These are phyloP conservation scores for Poliocrania exsul DNA, from an alignment of 2,797 vertebrate species.

Conservation along the genomic window DNA sequence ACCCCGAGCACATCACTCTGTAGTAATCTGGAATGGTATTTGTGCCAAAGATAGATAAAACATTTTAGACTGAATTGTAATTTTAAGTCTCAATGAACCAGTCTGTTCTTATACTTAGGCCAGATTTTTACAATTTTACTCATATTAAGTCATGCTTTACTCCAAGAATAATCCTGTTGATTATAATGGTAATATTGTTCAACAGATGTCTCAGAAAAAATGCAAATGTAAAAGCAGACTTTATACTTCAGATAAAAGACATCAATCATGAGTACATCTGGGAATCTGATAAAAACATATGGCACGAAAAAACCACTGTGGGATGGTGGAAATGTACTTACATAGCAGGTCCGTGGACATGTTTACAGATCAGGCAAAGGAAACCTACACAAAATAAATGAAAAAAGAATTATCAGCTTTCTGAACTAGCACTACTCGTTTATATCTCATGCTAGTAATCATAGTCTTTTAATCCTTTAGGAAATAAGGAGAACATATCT, in stretches of 20 bases:
- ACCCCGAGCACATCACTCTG: background rate
- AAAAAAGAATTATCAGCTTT: constrained; percentile 32
- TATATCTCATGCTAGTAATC: background rate
- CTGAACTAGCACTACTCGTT: background rate
- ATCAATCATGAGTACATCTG: constrained; percentile 51
- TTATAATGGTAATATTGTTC: constrained; percentile 60
- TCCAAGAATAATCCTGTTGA: constrained; percentile 49
- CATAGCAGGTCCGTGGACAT: constrained; percentile 68
- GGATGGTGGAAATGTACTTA: constrained; percentile 65
- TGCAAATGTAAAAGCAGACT: constrained; percentile 44
- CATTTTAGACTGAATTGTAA: constrained; percentile 6
- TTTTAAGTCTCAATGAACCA: constrained; percentile 50
- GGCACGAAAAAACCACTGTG: constrained; percentile 35
- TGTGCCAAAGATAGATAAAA: constrained; percentile 46
- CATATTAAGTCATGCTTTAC: constrained; percentile 47
- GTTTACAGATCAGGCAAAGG: constrained; percentile 51
- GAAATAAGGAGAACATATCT: background rate
- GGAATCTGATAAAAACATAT: constrained; percentile 39
- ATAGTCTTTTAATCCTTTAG: background rate
- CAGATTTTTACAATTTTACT: constrained; percentile 63
- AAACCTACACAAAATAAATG: constrained; percentile 69
- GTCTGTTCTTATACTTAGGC: constrained; percentile 33
- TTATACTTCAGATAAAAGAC: constrained; percentile 48
- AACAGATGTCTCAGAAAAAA: constrained; percentile 55
- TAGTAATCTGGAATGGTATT: constrained; percentile 20